phyloP scores from a whole-genome alignment of 2,797 vertebrate species.

The Gymnothorax javanicus region DNA sequence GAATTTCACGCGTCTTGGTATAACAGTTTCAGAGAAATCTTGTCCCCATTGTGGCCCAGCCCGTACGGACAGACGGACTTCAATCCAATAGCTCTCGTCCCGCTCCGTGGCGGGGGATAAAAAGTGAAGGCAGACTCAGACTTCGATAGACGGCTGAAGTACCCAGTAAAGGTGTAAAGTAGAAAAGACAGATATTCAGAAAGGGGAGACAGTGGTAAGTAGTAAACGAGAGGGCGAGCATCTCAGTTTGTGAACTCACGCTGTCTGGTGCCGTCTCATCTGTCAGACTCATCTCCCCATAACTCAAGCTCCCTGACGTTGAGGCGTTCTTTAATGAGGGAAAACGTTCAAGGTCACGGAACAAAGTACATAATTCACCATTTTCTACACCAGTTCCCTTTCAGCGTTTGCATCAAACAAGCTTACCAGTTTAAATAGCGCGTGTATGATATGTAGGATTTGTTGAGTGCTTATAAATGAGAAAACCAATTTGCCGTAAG shows the following conservation, averaged over 20 bases:
- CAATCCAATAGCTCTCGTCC: too few relatives aligned
- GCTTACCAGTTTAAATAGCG: too few relatives aligned
- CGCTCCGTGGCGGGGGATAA: too few relatives aligned
- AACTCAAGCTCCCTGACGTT: background rate
- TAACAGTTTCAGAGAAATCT: too few relatives aligned
- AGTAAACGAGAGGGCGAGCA: background rate
- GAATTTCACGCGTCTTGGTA: too few relatives aligned
- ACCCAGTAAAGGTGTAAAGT: background rate
- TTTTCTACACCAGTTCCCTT: background rate
- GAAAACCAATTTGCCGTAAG: background rate
- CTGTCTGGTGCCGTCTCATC: background rate
- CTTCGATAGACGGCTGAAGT: background rate
- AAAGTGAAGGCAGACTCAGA: background rate
- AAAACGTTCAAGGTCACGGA: background rate
- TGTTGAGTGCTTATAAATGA: background rate
- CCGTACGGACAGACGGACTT: too few relatives aligned
- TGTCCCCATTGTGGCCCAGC: too few relatives aligned
- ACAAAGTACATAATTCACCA: background rate
- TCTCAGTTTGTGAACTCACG: slow-evolving; percentile 41
- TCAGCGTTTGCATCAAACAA: background rate
- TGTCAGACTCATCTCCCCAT: background rate
- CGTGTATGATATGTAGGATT: background rate
- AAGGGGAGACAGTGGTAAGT: background rate
- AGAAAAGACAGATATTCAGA: background rate
- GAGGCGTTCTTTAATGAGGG: slow-evolving; percentile 41